Evolutionary conservation across 2,888 invertebrate species (phyloP).

Genomic region (Nudaria mundana): DNA sequence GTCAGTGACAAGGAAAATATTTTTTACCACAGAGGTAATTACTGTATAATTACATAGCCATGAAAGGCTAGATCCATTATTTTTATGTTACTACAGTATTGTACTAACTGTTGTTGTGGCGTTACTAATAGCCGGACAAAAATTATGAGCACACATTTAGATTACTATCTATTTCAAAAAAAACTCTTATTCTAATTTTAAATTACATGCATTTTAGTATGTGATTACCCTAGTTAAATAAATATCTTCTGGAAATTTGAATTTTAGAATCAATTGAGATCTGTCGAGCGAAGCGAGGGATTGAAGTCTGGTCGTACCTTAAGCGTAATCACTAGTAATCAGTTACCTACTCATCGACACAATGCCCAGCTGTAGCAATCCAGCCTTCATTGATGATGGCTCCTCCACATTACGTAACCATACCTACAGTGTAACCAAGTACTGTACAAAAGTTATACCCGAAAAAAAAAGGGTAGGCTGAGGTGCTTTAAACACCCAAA

Average conservation of each 20-base stretch:
- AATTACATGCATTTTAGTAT: no score
- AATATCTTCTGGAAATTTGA: no score
- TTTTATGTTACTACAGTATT: constrained; percentile 29
- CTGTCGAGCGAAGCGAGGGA: no score
- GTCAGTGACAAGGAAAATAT: constrained; percentile 23
- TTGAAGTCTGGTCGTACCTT: no score
- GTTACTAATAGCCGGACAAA: constrained; percentile 2
- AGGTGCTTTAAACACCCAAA: no score
- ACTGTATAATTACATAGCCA: constrained; percentile 27
- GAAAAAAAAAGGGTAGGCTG: no score
- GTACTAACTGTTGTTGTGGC: constrained; percentile 20
- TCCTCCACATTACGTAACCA: constrained; percentile 95
- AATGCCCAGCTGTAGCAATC: constrained; percentile 97
- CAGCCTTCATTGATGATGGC: constrained; percentile 95
- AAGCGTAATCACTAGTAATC: no score
- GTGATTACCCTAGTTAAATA: no score
- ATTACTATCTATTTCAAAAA: not conserved
- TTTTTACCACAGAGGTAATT: constrained; percentile 31
- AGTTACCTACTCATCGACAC: constrained; percentile 93
- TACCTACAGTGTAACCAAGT: no score
- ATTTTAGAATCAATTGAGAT: no score
- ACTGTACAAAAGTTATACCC: no score
- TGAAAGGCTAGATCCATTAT: constrained; percentile 28
- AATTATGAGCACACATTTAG: not conserved
- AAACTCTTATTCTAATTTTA: not conserved